phyloP scores from a whole-genome alignment of 2,797 vertebrate genomes.

The Dendrocincla tyrannina region DNA sequence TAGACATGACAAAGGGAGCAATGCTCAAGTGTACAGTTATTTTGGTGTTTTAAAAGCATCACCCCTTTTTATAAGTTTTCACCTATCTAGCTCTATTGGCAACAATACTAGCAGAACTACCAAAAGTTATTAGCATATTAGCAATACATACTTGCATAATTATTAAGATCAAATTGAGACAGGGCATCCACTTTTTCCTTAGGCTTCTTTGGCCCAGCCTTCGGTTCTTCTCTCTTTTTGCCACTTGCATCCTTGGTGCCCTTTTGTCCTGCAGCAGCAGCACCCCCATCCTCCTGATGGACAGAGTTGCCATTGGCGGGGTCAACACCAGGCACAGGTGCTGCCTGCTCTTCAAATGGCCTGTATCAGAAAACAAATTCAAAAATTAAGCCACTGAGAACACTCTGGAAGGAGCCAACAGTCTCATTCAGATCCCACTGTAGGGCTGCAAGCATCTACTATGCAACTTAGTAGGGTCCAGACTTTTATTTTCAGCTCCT shows the following conservation, averaged over 20 bases:
- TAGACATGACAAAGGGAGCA: background rate
- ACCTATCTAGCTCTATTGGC: background rate
- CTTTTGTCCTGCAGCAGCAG: conserved; percentile 78
- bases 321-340: conserved; percentile 46
- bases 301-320: conserved; percentile 67
- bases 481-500: background rate
- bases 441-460: background rate
- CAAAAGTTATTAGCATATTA: background rate
- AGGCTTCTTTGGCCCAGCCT: conserved; percentile 90
- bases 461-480: background rate
- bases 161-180: conserved; percentile 99
- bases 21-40: background rate
- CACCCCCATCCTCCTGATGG: conserved; percentile 75
- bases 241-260: conserved; percentile 81
- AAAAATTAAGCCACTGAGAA: background rate
- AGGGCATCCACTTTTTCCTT: conserved; percentile 95
- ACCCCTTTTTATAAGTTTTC: background rate
- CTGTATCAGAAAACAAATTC: conserved; percentile 32
- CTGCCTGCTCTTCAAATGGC: conserved; percentile 77
- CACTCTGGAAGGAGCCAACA: background rate
- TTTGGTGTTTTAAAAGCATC: background rate
- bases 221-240: conserved; percentile 93
- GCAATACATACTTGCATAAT: conserved; percentile 93
- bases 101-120: background rate
- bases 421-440: background rate